These are phyloP conservation scores for Pseudomyrmex flavicornis DNA, from an alignment of 1,140 invertebrate species.

Conservation along the genomic window DNA sequence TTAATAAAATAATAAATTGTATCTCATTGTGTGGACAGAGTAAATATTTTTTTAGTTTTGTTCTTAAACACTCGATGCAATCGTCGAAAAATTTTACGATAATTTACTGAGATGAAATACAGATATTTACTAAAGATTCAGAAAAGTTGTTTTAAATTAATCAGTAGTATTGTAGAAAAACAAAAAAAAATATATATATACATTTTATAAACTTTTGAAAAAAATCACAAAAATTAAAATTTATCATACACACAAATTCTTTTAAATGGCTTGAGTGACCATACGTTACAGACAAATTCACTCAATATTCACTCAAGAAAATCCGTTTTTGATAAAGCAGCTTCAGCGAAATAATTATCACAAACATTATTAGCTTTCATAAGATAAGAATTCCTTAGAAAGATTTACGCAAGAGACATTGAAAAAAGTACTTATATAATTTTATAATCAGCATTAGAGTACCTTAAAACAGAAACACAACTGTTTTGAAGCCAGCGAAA, in stretches of 20 bases:
- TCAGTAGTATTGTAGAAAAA: too few species aligned
- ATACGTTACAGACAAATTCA: background rate
- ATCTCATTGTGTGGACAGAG: background rate
- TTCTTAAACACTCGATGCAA: background rate
- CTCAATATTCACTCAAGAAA: background rate
- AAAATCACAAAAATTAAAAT: too few species aligned
- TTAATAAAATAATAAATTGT: constrained; percentile 26
- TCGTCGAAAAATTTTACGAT: background rate
- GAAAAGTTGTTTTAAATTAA: too few species aligned
- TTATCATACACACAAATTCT: too few species aligned
- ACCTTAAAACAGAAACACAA: background rate
- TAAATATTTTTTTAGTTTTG: background rate
- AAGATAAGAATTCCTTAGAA: constrained; percentile 1
- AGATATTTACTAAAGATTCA: too few species aligned
- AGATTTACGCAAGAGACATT: constrained; percentile 7
- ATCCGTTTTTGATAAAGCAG: background rate
- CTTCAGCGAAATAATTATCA: background rate
- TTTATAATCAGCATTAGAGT: constrained; percentile 15
- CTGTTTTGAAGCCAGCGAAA: constrained; percentile 8
- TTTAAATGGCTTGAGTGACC: too few species aligned
- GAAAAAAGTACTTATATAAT: background rate
- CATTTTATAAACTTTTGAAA: too few species aligned
- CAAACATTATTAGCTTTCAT: background rate
- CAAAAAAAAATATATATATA: too few species aligned
- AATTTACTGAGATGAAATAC: too few species aligned